Percentiles rank a stretch among this genome's conserved stretches.
Evolutionary conservation across 2,888 invertebrate species (phyloP).

Genomic region (Leptopterna dolabrata): DNA sequence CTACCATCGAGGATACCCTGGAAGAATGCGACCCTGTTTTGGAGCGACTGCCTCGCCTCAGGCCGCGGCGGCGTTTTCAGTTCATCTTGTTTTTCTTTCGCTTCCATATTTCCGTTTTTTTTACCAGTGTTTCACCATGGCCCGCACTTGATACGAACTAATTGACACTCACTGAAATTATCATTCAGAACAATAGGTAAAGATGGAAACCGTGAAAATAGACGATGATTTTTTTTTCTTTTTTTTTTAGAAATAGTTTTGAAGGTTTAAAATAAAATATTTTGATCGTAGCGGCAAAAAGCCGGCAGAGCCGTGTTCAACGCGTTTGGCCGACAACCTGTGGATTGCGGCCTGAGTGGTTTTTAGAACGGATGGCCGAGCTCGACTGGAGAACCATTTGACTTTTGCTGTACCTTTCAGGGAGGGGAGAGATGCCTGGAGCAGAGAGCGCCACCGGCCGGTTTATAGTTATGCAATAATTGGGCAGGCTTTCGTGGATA

Average conservation of each 20-base stretch:
- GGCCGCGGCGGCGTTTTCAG: background rate
- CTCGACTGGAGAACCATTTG: conserved; percentile 29
- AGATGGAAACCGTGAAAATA: background rate
- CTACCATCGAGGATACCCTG: conserved; percentile 50
- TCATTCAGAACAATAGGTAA: background rate
- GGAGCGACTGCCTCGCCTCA: conserved; percentile 47
- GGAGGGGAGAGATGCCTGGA: background rate
- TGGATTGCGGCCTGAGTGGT: background rate
- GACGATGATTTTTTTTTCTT: background rate
- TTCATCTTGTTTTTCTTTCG: background rate
- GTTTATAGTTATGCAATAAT: conserved; percentile 22
- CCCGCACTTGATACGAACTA: background rate
- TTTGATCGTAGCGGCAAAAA: background rate
- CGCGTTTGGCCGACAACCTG: background rate
- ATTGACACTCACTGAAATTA: background rate
- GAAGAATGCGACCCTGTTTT: conserved; percentile 54
- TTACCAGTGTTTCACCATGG: background rate
- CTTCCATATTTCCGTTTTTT: background rate
- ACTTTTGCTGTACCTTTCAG: background rate
- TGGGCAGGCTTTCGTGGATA: background rate
- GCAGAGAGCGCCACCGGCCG: conserved; percentile 33
- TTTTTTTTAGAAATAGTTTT: too few species aligned
- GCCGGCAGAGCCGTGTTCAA: background rate
- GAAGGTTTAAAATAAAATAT: background rate
- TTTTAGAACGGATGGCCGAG: background rate